Evolutionary conservation across 2,797 vertebrate genomes (phyloP), one percentile per base, ranked within the genome.

Genomic region (Notolabrus celidotus): DNA sequence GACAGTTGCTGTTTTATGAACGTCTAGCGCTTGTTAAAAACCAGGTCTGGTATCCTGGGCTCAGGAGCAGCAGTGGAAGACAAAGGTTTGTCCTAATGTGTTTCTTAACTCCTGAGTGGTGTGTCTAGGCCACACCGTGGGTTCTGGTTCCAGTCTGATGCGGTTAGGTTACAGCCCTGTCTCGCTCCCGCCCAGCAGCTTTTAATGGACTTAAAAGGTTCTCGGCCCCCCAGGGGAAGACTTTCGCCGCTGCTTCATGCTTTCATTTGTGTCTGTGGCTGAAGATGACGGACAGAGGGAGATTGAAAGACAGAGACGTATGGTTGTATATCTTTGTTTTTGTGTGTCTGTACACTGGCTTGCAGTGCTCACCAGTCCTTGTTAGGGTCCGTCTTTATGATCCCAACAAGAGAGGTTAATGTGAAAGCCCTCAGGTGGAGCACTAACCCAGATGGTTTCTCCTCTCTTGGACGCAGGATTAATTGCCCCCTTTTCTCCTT

Each of bases 181-280:
- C 86, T 83, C 47, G 23, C 75, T 88, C 79, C 70, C 56, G 71
- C 86, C n/a, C 79, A 81, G 84, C 81, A 89, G 82, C 61, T 90
- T 90, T 86, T 86, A 92, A 91, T 91, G 85, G 82, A 82, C 83
- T 91, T 92, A 87, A 93, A 92, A 92, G 86, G 85, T 88, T 91
- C 74, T 81, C 67, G 6, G 52, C 41, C 92, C 90, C n/a, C 80
- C 91, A 46, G 53, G 86, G 86, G 86, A 89, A 78, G 79, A 78
- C 67, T 82, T 87, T 83, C 17, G n/a, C 36, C 12, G 46, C 14
- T 47, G 2, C 25, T 47, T 25, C 46, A 59, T 45, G 56, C 74
- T 65, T 64, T 54, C 77, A 31, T 83, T 47, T 50, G 47, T 29
- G 47, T 50, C 12, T 50, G 47, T 58, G 73, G 64, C 62, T 22